These are phyloP conservation scores for Crocodylus rhombifer DNA, from an alignment of 2,797 vertebrate species.

Conservation along the genomic window DNA sequence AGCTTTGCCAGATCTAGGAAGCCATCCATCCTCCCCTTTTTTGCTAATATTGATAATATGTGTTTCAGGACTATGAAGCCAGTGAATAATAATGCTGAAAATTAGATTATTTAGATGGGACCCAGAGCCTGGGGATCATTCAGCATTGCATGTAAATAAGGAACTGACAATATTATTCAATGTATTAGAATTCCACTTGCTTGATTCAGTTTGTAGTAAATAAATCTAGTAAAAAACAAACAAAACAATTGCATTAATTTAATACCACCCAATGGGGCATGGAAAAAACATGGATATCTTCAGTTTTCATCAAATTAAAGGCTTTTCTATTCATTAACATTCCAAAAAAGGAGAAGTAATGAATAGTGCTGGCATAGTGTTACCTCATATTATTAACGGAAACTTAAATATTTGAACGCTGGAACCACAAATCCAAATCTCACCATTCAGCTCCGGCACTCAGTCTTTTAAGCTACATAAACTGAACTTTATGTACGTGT, in stretches of 20 bases:
- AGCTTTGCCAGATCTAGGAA: not conserved
- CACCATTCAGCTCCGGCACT: not conserved
- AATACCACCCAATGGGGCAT: not conserved
- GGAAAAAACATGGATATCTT: not conserved
- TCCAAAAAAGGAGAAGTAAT: rapidly evolving
- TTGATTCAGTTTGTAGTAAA: not conserved
- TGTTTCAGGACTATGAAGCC: slow-evolving; percentile 10
- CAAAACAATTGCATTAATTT: not conserved
- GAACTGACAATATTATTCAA: not conserved
- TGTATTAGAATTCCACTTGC: not conserved
- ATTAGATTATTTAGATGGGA: not conserved
- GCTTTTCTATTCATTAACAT: not conserved
- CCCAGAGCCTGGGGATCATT: not conserved
- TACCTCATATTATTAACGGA: not conserved
- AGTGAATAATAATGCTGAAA: slow-evolving; percentile 7
- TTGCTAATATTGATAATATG: not conserved
- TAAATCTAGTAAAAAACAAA: not conserved
- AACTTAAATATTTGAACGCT: rapidly evolving
- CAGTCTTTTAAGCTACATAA: not conserved
- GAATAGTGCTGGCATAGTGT: not conserved
- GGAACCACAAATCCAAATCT: not conserved
- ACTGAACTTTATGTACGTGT: not conserved
- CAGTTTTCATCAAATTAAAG: not conserved
- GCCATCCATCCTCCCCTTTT: not conserved
- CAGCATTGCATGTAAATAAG: not conserved